Evolutionary conservation across 1,140 invertebrate genomes (phyloP).

Genomic region (Aphaenogaster floridana): DNA sequence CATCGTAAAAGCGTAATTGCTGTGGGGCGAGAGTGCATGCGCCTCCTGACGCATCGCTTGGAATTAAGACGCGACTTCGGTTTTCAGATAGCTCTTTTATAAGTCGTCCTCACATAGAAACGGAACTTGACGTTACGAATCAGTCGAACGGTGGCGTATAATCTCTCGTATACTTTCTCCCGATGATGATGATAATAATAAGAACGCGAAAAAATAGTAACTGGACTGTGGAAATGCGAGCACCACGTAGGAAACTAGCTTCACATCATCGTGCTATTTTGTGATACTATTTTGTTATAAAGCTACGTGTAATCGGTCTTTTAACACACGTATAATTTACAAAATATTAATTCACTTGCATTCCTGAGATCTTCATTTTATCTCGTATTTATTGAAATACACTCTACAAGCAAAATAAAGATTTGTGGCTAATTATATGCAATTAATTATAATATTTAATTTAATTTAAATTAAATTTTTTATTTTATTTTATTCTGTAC

Average conservation of each 20-base stretch:
- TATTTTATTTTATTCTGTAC: no score
- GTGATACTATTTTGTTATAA: neutral
- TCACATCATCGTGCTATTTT: neutral
- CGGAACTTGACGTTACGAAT: neutral
- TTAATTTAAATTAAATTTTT: no score
- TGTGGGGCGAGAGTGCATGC: neutral
- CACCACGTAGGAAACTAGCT: slow-evolving; percentile 2
- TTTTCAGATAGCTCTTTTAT: slow-evolving; percentile 25
- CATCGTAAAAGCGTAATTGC: slow-evolving; percentile 39
- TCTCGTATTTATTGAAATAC: neutral
- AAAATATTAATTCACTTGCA: neutral
- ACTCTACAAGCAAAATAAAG: neutral
- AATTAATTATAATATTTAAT: neutral
- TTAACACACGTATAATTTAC: neutral
- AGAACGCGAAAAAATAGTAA: neutral
- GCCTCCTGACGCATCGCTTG: neutral
- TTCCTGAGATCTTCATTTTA: neutral
- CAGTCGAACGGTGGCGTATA: neutral
- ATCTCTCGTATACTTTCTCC: slow-evolving; percentile 41
- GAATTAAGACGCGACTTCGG: slow-evolving; percentile 25
- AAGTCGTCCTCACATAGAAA: neutral
- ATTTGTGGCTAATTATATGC: neutral
- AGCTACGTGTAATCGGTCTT: neutral
- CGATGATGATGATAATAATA: slow-evolving; percentile 31
- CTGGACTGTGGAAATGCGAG: neutral